Percentiles rank a stretch among this genome's conserved stretches.
Evolutionary conservation across 2,797 vertebrate species (phyloP).

Genomic region (Aplochiton taeniatus): DNA sequence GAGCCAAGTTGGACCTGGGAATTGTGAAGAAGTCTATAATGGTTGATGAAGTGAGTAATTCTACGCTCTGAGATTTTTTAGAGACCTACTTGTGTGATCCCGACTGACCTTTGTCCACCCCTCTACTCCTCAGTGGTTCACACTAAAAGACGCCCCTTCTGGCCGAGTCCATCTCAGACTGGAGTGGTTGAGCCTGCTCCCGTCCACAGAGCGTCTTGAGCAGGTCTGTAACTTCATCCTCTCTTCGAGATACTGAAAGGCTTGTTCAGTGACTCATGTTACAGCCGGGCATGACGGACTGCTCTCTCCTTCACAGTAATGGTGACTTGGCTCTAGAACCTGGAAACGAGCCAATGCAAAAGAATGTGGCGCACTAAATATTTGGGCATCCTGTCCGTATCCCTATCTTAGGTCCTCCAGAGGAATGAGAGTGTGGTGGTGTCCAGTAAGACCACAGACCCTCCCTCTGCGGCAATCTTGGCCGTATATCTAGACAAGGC

Average conservation of each 20-base stretch:
- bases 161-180: slow-evolving; percentile 85
- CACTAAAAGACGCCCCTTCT: slow-evolving; percentile 79
- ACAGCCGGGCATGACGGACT: neutral
- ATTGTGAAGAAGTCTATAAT: slow-evolving; percentile 81
- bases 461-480: slow-evolving; percentile 87
- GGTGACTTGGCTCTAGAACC: neutral
- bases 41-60: slow-evolving; percentile 83
- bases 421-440: slow-evolving; percentile 73
- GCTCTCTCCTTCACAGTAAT: too few species aligned
- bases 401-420: slow-evolving; percentile 77
- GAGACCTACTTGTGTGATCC: too few species aligned
- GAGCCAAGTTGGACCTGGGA: slow-evolving; percentile 88
- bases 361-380: neutral
- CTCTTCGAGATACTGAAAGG: neutral
- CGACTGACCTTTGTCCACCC: neutral
- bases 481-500: slow-evolving; percentile 90
- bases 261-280: neutral
- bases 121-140: slow-evolving; percentile 81
- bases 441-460: slow-evolving; percentile 73
- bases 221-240: slow-evolving; percentile 70
- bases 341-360: neutral
- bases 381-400: neutral
- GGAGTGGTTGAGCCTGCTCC: slow-evolving; percentile 85
- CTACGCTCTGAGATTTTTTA: neutral
- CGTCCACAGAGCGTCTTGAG: slow-evolving; percentile 78